These are phyloP conservation scores for Epinephelus coioides DNA, from an alignment of 2,797 vertebrate genomes.

Conservation along the genomic window DNA sequence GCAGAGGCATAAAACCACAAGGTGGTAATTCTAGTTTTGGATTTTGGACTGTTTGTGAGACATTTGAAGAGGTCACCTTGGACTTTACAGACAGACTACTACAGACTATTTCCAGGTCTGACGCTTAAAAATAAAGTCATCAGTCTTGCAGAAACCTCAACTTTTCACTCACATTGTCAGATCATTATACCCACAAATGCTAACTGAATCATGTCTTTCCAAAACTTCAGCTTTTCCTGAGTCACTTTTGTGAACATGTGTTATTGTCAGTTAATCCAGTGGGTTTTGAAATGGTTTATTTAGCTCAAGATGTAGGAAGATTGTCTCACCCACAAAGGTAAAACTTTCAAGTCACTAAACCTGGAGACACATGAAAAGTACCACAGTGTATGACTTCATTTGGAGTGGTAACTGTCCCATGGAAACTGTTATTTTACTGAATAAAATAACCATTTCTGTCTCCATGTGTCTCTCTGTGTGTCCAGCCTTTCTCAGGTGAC, in stretches of 20 bases:
- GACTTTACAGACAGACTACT: neutral
- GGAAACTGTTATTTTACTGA: neutral
- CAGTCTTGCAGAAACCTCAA: neutral
- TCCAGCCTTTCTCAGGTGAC: constrained; percentile 93
- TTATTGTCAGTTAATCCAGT: neutral
- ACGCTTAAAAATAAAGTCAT: neutral
- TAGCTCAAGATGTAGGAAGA: neutral
- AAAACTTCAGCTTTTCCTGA: neutral
- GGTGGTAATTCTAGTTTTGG: too few species aligned
- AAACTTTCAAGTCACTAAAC: neutral
- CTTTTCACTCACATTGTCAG: neutral
- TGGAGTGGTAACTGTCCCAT: neutral
- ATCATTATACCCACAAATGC: neutral
- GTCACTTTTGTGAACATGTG: neutral
- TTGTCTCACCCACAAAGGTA: neutral
- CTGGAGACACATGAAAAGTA: neutral
- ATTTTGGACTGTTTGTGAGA: neutral
- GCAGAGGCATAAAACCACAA: too few species aligned
- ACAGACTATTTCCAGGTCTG: neutral
- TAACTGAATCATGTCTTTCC: neutral
- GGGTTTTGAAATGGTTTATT: neutral
- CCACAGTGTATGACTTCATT: neutral
- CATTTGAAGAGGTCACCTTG: constrained; percentile 4
- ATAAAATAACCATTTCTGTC: neutral
- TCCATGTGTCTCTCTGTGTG: constrained; percentile 27